Conservation (phyloP, 2,888 invertebrate species). For the Liopterus haemorrhoidalis region DNA sequence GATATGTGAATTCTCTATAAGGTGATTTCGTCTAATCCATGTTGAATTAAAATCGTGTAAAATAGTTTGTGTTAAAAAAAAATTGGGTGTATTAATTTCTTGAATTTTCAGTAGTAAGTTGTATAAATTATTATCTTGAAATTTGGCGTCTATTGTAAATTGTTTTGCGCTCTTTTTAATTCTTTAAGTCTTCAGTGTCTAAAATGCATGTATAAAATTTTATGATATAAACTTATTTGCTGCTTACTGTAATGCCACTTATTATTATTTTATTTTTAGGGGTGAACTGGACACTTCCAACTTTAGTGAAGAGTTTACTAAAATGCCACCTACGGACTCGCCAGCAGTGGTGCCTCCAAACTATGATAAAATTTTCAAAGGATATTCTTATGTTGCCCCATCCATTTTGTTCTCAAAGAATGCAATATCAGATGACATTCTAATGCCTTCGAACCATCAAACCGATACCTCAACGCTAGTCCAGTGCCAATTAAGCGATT, state of each 20-base stretch:
- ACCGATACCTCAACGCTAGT: slow-evolving; percentile 40
- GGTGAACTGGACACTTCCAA: slow-evolving; percentile 91
- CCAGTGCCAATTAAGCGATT: slow-evolving; percentile 50
- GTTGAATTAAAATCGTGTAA: too few species aligned
- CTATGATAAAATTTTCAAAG: slow-evolving; percentile 80
- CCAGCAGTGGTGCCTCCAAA: slow-evolving; percentile 83
- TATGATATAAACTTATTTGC: too few species aligned
- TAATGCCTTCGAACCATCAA: slow-evolving; percentile 53
- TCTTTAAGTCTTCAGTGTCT: too few species aligned
- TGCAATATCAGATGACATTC: slow-evolving; percentile 66
- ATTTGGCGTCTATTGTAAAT: not conserved
- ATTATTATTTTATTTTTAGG: slow-evolving; percentile 35
- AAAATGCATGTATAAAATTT: too few species aligned
- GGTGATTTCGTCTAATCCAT: too few species aligned
- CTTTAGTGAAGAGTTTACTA: slow-evolving; percentile 95
- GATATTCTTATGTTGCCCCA: slow-evolving; percentile 94
- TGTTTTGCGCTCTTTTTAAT: not conserved
- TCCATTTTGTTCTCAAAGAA: slow-evolving; percentile 80
- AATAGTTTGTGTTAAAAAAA: too few species aligned
- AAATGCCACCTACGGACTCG: slow-evolving; percentile 84
- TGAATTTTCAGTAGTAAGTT: too few species aligned
- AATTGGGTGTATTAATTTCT: too few species aligned
- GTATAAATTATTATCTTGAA: too few species aligned
- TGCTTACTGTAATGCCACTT: not conserved
- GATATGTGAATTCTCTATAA: too few species aligned